These are phyloP conservation scores for Hormiphora californensis DNA, from an alignment of 37 sponge, comb jelly and placozoan genomes.

Conservation along the genomic window DNA sequence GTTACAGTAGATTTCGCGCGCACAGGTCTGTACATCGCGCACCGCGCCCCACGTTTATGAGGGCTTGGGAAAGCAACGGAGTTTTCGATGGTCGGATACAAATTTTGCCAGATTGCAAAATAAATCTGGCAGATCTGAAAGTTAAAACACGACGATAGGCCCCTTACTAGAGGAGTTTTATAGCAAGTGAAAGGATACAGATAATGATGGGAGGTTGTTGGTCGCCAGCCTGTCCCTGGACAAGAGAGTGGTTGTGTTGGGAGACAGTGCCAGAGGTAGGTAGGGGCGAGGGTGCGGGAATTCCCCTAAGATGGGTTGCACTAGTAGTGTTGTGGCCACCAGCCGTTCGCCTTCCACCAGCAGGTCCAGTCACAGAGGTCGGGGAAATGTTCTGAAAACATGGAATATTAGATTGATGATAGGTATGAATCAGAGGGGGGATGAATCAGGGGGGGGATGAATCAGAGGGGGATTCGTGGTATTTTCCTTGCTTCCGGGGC, in stretches of 20 bases:
- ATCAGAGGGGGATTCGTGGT: no score
- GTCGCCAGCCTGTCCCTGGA: slow-evolving; percentile 38
- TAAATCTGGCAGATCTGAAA: no score
- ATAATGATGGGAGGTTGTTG: slow-evolving; percentile 35
- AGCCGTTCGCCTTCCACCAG: slow-evolving; percentile 28
- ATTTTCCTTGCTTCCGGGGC: no score
- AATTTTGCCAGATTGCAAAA: no score
- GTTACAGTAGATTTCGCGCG: no score
- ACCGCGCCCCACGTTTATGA: no score
- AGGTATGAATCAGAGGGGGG: not conserved
- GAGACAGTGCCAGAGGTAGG: slow-evolving; percentile 22
- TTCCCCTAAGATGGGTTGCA: slow-evolving; percentile 45
- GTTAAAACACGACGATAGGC: not conserved
- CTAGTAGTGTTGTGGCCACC: slow-evolving; percentile 21
- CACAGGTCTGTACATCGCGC: no score
- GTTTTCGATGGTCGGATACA: no score
- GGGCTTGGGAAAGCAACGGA: no score
- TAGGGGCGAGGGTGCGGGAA: slow-evolving; percentile 21
- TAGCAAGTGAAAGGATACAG: slow-evolving; percentile 16
- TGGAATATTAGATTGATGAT: not conserved
- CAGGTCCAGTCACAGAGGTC: not conserved
- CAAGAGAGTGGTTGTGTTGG: slow-evolving; percentile 37
- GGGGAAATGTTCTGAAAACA: slow-evolving; percentile 7
- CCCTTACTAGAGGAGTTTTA: not conserved
- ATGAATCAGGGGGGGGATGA: not conserved